Base-by-base conservation (phyloP, 2,113 vertebrate species). In the Trinectes maculatus region DNA sequence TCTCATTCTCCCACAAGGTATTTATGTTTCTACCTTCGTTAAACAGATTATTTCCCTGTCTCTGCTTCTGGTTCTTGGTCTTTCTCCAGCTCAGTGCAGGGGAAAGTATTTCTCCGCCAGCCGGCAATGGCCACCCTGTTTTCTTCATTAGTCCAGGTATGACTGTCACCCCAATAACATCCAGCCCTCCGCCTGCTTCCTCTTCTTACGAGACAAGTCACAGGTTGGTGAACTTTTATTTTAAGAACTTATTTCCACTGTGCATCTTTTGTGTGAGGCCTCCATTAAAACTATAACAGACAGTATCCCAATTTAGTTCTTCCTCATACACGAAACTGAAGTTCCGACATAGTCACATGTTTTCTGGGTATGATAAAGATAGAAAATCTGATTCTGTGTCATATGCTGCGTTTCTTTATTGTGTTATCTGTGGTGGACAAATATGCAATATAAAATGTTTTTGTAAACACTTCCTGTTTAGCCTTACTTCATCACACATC, bases 131-230 rank as follows among this genome's bases (percentile, higher is more conserved):
- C 89, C 89, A 89, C 84, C 85, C 87, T 3, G 80, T 44, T 26
- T 64, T 82, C 0, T 56, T 89, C 29, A 84, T 81, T 62, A 74
- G 87, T 80, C 89, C 92, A 91, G 93, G 94, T 65, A 95, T 96
- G 95, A 97, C 93, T 58, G 77, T 94, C 85, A 16, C 84, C 43
- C 92, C 91, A 8, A 87, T 89, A 54, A 90, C 87, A 59, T 66
- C 71, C 75, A 85, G 59, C 48, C 61, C 74, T 51, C 91, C 90
- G 76, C 64, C 92, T 52, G 80, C 87, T 9, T 44, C 86, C 46
- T 22, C 85, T 80, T 84, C 88, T 22, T 3, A 25, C 55, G 40
- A 25, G 52, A 58, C 42, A 15, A 90, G 77, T 58, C 66, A 86
- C 3, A 93, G 95, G 95, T 96, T 56, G 90, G 94, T 88, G 31